phyloP scores from a whole-genome alignment of 2,113 vertebrate genomes.

The Uria lomvia region DNA sequence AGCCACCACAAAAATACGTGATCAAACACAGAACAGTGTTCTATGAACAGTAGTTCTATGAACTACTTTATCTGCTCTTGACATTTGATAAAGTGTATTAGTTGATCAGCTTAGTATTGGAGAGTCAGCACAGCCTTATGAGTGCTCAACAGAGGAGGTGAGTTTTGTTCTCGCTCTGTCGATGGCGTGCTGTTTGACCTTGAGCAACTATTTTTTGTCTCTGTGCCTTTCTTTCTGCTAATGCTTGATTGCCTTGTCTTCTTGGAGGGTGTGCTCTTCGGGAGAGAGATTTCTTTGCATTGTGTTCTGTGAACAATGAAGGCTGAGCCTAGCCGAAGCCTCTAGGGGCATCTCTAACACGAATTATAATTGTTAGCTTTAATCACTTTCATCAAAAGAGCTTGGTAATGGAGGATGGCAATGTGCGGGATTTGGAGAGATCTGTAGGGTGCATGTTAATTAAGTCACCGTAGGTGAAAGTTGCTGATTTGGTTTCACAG shows the following conservation, averaged over 20 bases:
- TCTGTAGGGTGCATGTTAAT: conserved; percentile 18
- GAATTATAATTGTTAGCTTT: conserved; percentile 47
- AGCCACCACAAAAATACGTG: background rate
- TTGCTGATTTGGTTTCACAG: background rate
- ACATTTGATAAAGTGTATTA: background rate
- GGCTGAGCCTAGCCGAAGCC: background rate
- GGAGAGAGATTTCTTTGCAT: background rate
- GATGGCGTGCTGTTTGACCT: background rate
- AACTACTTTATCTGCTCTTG: background rate
- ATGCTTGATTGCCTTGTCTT: background rate
- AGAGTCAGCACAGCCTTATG: background rate
- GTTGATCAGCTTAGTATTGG: background rate
- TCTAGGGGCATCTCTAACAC: conserved; percentile 9
- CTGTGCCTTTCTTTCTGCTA: background rate
- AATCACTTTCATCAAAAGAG: conserved; percentile 30
- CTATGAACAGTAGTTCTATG: background rate
- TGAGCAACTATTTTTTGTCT: background rate
- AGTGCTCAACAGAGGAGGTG: background rate
- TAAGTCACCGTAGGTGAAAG: background rate
- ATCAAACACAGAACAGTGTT: background rate
- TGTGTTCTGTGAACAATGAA: conserved; percentile 15
- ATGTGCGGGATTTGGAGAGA: background rate
- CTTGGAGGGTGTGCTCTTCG: background rate
- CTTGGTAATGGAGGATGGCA: background rate
- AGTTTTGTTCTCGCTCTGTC: background rate